A percentile compares a stretch with the other conserved stretches of the same genome.
Evolutionary conservation across 2,797 vertebrate genomes (phyloP).

Genomic region (Aratinga solstitialis): DNA sequence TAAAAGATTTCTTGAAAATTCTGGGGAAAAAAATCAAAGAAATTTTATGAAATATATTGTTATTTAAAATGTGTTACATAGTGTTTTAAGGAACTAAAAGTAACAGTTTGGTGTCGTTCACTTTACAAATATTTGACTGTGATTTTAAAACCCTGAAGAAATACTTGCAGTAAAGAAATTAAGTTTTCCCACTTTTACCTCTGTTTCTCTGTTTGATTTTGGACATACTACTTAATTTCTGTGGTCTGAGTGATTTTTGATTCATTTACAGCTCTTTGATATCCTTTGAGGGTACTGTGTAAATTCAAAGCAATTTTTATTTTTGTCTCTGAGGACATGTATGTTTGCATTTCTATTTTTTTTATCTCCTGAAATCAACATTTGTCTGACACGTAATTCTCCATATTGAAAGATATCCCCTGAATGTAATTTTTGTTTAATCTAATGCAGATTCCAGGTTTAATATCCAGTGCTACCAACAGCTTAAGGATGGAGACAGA

Average conservation of each 20-base stretch:
- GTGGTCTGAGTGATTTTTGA: neutral
- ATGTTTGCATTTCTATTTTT: neutral
- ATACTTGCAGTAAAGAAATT: neutral
- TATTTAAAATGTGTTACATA: neutral
- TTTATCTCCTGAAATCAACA: neutral
- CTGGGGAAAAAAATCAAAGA: neutral
- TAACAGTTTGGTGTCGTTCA: neutral
- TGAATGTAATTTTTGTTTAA: neutral
- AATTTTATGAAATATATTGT: neutral
- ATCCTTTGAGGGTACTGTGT: neutral
- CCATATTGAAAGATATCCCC: neutral
- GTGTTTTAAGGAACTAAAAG: neutral
- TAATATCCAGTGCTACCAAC: constrained; percentile 74
- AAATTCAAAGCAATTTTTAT: neutral
- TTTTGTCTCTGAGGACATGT: neutral
- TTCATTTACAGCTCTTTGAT: neutral
- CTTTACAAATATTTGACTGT: neutral
- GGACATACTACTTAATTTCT: neutral
- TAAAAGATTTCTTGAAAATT: neutral
- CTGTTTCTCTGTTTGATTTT: neutral
- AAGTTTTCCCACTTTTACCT: neutral
- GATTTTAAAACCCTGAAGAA: neutral
- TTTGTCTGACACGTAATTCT: neutral
- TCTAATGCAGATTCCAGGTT: constrained; percentile 73
- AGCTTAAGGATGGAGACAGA: constrained; percentile 73